Conservation (phyloP, 1,140 invertebrate species). For the Monomorium pharaonis region DNA sequence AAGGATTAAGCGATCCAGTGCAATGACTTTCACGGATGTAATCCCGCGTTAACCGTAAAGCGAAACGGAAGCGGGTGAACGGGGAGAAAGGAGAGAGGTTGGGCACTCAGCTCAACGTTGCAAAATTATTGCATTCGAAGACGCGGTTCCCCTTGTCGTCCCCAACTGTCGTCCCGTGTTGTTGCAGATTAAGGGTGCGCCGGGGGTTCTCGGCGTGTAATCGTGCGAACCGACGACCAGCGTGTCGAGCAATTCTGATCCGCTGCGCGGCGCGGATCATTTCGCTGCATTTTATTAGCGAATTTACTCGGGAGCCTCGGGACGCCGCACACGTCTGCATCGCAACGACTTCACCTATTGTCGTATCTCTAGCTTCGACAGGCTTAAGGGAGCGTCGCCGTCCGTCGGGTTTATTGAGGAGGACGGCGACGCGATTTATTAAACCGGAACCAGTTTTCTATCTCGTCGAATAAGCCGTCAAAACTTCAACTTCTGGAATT, state of each 20-base stretch:
- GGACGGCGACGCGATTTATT: neutral
- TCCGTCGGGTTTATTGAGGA: neutral
- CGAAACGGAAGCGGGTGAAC: conserved; percentile 39
- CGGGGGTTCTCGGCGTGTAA: conserved; percentile 60
- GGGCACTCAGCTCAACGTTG: conserved; percentile 1
- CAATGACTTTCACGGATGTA: conserved; percentile 51
- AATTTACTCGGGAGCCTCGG: conserved; percentile 76
- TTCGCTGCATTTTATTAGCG: conserved; percentile 83
- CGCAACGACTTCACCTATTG: conserved; percentile 64
- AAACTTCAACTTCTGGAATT: conserved; percentile 1
- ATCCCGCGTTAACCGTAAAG: neutral
- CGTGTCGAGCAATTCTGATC: conserved; percentile 73
- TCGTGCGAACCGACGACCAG: conserved; percentile 55
- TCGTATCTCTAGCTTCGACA: conserved; percentile 63
- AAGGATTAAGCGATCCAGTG: conserved; percentile 28
- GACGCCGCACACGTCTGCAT: conserved; percentile 41
- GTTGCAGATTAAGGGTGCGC: conserved; percentile 68
- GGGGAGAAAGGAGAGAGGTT: neutral
- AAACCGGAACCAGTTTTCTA: conserved; percentile 1
- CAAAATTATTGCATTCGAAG: conserved; percentile 61
- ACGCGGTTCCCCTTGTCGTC: conserved; percentile 63
- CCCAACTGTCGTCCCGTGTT: conserved; percentile 76
- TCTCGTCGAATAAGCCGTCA: neutral
- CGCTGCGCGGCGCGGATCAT: conserved; percentile 69
- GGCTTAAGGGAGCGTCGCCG: neutral